phyloP scores from a whole-genome alignment of 1,140 invertebrate genomes.

The Polyergus mexicanus region DNA sequence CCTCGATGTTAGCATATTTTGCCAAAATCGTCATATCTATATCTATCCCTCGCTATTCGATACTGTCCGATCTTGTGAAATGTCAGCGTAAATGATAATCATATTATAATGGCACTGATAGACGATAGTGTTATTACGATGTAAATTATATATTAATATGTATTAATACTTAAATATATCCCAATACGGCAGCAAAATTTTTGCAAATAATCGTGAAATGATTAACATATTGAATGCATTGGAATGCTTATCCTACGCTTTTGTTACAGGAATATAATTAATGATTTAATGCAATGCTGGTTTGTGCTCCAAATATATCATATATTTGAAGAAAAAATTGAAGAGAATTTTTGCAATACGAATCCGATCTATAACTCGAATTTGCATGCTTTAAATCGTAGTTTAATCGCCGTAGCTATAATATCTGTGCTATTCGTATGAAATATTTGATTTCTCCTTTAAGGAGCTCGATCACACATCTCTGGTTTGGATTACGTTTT shows the following conservation, averaged over 20 bases:
- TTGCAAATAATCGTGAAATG: not conserved
- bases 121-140: slow-evolving; percentile 37
- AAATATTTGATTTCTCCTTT: slow-evolving; percentile 41
- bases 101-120: slow-evolving; percentile 31
- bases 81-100: slow-evolving; percentile 26
- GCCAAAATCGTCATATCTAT: slow-evolving; percentile 17
- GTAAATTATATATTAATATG: slow-evolving; percentile 45
- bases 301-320: not conserved
- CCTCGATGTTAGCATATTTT: slow-evolving; percentile 34
- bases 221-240: slow-evolving; percentile 5
- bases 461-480: slow-evolving; percentile 15
- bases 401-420: slow-evolving; percentile 45
- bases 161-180: not conserved
- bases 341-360: not conserved
- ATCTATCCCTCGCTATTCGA: slow-evolving; percentile 20
- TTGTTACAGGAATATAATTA: slow-evolving; percentile 25
- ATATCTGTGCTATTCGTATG: slow-evolving; percentile 56
- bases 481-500: not conserved
- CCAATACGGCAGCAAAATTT: not conserved
- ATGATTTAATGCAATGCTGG: slow-evolving; percentile 2
- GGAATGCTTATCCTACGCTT: not conserved
- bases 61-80: slow-evolving; percentile 4
- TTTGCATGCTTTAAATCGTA: slow-evolving; percentile 40
- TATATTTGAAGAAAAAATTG: not conserved
- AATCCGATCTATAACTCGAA: slow-evolving; percentile 7